Percentiles rank a stretch among this genome's conserved stretches.
Evolutionary conservation across 2,797 vertebrate species (phyloP).

Genomic region (Scolopax rusticola): DNA sequence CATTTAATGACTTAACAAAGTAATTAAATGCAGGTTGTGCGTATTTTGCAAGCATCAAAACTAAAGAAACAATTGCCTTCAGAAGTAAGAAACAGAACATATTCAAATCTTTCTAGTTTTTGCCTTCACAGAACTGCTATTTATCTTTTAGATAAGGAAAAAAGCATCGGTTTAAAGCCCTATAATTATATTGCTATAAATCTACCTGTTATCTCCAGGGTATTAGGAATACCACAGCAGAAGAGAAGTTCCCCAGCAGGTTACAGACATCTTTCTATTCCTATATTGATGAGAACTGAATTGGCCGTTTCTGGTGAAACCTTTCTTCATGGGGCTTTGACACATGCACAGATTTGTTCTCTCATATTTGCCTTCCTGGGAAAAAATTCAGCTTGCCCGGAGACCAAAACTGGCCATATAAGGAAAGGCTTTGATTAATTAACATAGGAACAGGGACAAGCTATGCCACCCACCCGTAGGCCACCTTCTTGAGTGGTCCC

Average conservation of each 20-base stretch:
- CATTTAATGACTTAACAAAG: background rate
- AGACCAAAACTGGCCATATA: background rate
- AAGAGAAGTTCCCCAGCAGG: background rate
- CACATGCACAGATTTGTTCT: background rate
- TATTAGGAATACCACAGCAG: background rate
- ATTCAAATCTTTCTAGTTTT: background rate
- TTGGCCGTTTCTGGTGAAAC: background rate
- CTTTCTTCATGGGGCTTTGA: background rate
- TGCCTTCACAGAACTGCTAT: background rate
- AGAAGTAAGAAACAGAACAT: background rate
- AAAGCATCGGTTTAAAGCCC: background rate
- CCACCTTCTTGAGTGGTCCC: background rate
- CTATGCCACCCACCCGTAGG: accelerated
- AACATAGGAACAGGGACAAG: accelerated
- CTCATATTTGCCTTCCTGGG: accelerated
- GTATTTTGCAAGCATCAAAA: background rate
- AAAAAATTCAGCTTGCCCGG: background rate
- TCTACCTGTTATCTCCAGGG: background rate
- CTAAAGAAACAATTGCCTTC: background rate
- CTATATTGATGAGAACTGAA: background rate
- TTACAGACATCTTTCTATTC: accelerated
- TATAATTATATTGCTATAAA: background rate
- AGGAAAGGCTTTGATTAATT: background rate
- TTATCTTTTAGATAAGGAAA: background rate
- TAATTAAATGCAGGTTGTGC: background rate